Percentiles rank a stretch among this genome's conserved stretches.
These are phyloP conservation scores for Eudasyphora cyanicolor DNA, from an alignment of 2,888 invertebrate species.

Conservation along the genomic window DNA sequence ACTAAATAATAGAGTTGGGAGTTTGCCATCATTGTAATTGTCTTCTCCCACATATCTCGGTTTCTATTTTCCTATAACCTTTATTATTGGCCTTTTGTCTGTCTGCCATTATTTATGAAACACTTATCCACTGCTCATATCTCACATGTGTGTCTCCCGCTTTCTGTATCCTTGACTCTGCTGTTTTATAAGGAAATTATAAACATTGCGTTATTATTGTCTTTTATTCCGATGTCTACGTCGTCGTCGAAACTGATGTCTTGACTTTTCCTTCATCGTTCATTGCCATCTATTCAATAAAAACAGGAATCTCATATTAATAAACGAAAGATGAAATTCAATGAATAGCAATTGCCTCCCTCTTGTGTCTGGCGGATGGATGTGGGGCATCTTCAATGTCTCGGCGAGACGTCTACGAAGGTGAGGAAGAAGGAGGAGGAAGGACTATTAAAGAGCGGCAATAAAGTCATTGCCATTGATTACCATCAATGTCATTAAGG, in stretches of 20 bases:
- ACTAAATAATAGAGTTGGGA: not conserved
- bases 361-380: conserved; percentile 39
- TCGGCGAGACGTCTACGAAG: conserved; percentile 54
- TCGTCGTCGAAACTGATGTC: too few species aligned
- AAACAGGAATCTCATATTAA: conserved; percentile 21
- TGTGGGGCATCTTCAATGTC: not conserved
- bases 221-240: too few species aligned
- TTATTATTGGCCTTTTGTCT: conserved; percentile 44
- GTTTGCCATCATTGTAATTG: conserved; percentile 13
- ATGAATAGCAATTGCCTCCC: conserved; percentile 62
- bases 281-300: conserved; percentile 17
- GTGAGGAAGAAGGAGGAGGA: conserved; percentile 19
- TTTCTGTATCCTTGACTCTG: not conserved
- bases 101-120: conserved; percentile 58
- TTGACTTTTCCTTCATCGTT: too few species aligned
- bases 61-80: conserved; percentile 35
- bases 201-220: conserved; percentile 44
- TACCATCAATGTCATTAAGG: not conserved
- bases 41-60: not conserved
- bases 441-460: conserved; percentile 54
- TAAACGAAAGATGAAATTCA: conserved; percentile 31
- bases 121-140: conserved; percentile 55
- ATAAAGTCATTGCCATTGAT: conserved; percentile 60
- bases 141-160: conserved; percentile 5
- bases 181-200: not conserved